Percentiles rank a stretch among this genome's conserved stretches.
Evolutionary conservation across 2,113 vertebrate species (phyloP).

Genomic region (Oncorhynchus kisutch): DNA sequence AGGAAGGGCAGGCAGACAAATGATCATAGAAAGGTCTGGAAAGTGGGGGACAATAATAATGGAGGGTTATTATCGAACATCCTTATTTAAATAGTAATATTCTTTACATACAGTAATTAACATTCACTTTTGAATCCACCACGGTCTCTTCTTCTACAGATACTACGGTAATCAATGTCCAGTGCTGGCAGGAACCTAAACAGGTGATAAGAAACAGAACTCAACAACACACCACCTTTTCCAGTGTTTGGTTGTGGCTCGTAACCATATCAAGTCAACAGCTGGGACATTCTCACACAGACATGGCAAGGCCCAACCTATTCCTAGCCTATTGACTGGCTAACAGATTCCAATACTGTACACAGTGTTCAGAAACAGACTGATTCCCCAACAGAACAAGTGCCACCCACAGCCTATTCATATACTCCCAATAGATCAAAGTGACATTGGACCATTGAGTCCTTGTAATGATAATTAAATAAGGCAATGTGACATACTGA

Average conservation of each 20-base stretch:
- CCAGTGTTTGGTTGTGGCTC: conserved; percentile 2
- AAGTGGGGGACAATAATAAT: neutral
- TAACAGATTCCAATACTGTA: conserved; percentile 26
- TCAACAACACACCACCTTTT: neutral
- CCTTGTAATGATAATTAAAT: neutral
- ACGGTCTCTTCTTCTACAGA: neutral
- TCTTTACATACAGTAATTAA: neutral
- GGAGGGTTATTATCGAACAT: neutral
- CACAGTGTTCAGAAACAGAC: neutral
- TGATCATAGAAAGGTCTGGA: neutral
- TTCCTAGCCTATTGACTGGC: conserved; percentile 24
- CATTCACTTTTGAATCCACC: neutral
- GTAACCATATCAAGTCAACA: conserved; percentile 31
- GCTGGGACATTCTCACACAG: conserved; percentile 32
- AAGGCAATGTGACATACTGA: too few species aligned
- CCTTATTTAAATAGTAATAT: conserved; percentile 6
- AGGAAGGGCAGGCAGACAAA: neutral
- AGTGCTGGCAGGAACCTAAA: conserved; percentile 23
- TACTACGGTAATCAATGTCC: neutral
- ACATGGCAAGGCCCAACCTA: conserved; percentile 15
- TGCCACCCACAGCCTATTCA: neutral
- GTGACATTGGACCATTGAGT: neutral
- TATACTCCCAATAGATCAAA: neutral
- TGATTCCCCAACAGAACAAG: neutral
- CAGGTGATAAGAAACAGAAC: conserved; percentile 18